Evolutionary conservation across 2,797 vertebrate genomes (phyloP).

Genomic region (Melanotaenia boesemani): DNA sequence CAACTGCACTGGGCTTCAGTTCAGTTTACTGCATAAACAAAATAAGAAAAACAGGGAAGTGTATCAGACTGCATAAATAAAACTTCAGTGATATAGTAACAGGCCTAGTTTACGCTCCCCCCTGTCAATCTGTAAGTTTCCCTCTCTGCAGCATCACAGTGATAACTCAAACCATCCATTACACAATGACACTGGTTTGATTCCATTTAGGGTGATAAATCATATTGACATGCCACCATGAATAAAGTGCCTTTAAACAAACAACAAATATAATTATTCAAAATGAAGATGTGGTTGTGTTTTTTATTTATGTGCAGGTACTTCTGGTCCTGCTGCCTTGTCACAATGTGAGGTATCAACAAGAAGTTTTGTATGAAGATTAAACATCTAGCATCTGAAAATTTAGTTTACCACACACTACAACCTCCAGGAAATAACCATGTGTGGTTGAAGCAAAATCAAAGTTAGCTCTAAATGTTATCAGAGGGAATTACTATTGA

Average conservation of each 20-base stretch:
- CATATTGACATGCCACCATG: background rate
- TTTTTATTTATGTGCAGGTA: conserved; percentile 35
- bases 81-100: conserved; percentile 40
- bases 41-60: background rate
- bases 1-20: conserved; percentile 26
- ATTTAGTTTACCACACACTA: background rate
- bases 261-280: conserved; percentile 12
- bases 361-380: background rate
- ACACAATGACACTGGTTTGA: conserved; percentile 44
- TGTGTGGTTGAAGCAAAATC: background rate
- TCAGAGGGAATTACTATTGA: background rate
- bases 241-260: conserved; percentile 40
- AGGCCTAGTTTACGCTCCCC: conserved; percentile 13
- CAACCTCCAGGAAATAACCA: background rate
- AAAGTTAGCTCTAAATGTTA: background rate
- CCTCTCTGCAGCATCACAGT: conserved; percentile 62
- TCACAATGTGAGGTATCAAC: conserved; percentile 2
- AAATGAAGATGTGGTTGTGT: conserved; percentile 4
- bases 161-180: conserved; percentile 60
- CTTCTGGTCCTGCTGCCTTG: conserved; percentile 3
- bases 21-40: conserved; percentile 35
- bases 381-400: conserved; percentile 10
- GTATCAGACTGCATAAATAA: conserved; percentile 13
- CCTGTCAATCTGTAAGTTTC: conserved; percentile 26
- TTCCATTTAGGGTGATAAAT: conserved; percentile 37